Percentiles rank a stretch among this genome's conserved stretches.
Conservation (phyloP, 1,140 invertebrate genomes). For the Agraylea sexmaculata region DNA sequence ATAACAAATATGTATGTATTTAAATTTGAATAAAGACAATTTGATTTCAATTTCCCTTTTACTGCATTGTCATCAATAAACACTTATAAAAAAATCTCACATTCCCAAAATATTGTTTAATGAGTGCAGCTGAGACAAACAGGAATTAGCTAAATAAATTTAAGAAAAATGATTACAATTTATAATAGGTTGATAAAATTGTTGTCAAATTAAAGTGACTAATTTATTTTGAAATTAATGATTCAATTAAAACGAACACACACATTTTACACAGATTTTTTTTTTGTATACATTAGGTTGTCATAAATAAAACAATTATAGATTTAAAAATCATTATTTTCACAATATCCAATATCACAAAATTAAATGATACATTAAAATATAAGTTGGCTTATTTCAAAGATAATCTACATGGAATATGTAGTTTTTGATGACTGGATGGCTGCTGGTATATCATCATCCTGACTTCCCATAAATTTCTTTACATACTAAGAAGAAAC, state of each 20-base stretch:
- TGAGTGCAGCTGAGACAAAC: too few relatives aligned
- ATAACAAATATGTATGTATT: neutral
- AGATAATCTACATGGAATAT: conserved; percentile 35
- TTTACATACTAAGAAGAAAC: conserved; percentile 53
- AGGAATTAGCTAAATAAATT: too few relatives aligned
- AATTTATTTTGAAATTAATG: conserved; percentile 9
- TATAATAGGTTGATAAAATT: conserved; percentile 1
- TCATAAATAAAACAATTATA: too few relatives aligned
- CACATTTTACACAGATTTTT: conserved; percentile 13
- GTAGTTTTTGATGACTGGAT: conserved; percentile 43
- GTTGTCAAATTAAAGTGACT: neutral
- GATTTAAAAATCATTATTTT: too few relatives aligned
- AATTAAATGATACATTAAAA: conserved; percentile 4
- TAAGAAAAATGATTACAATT: too few relatives aligned
- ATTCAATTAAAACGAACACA: conserved; percentile 13
- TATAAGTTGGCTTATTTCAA: neutral
- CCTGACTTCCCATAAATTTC: conserved; percentile 54
- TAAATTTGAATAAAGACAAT: too few relatives aligned
- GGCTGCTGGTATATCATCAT: conserved; percentile 47
- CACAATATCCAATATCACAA: conserved; percentile 18
- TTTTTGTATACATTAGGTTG: too few relatives aligned
- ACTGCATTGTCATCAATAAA: too few relatives aligned
- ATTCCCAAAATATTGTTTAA: too few relatives aligned
- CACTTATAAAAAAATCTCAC: too few relatives aligned
- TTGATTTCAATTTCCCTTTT: too few relatives aligned